Percentiles rank a stretch among this genome's conserved stretches.
Evolutionary conservation across 2,113 vertebrate species (phyloP).

Genomic region (Chunga burmeisteri): DNA sequence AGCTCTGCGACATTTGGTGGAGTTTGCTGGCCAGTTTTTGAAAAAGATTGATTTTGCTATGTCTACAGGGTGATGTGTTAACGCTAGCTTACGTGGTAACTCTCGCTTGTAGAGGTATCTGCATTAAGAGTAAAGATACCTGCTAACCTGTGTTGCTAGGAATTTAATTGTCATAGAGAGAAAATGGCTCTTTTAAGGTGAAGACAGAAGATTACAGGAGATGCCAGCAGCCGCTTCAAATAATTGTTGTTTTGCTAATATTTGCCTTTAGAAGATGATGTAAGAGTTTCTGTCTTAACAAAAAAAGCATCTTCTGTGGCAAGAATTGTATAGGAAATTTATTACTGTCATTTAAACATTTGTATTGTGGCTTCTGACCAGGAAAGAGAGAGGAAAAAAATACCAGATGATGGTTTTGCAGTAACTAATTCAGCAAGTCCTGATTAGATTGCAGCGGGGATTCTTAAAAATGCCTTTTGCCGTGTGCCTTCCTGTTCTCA

Average conservation of each 20-base stretch:
- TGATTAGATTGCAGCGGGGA: neutral
- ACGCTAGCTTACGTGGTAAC: neutral
- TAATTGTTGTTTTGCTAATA: neutral
- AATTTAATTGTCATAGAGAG: neutral
- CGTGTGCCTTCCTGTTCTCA: neutral
- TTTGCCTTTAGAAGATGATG: neutral
- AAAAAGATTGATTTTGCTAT: neutral
- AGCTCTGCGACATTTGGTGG: accelerated
- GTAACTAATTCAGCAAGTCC: neutral
- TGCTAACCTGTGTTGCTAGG: neutral
- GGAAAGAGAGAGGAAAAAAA: neutral
- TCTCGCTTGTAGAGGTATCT: neutral
- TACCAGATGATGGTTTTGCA: neutral
- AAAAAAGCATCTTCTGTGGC: neutral
- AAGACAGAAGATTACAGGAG: neutral
- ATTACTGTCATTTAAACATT: neutral
- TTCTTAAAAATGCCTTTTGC: neutral
- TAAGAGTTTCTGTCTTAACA: neutral
- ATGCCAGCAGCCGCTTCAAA: neutral
- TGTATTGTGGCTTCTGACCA: neutral
- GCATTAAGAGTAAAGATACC: neutral
- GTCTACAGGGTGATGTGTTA: no score
- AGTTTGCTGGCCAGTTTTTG: neutral
- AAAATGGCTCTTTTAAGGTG: neutral
- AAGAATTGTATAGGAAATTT: neutral